Base-by-base conservation (phyloP, 1,140 invertebrate species). In the Saccostrea cuccullata region DNA sequence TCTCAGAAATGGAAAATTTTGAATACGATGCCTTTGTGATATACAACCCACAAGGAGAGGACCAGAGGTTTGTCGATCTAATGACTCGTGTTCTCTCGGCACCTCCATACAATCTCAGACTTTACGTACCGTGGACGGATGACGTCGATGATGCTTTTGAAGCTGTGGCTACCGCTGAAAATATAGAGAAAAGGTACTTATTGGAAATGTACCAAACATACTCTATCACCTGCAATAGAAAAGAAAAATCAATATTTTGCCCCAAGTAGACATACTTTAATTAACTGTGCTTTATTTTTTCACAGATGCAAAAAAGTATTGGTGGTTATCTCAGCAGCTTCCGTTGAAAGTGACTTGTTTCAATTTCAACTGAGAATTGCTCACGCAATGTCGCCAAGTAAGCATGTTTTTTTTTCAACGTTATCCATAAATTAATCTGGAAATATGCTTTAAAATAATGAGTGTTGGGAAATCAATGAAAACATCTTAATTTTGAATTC, bases 11-110 rank as follows among this genome's bases (percentile, higher is more conserved):
- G 55, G 20, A 56, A 17, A 84, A n/a, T 11, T 84, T 55, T 56
- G 82, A 84, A n/a, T 85, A 85, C 26, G 84, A 85, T 23, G 84
- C 84, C 12, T 85, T 60, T 64, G 56, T 85, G 15, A 85, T 85
- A 8, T 85, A 85, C 56, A 85, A 85, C 11, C 84, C 84, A 23
- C 55, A 64, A n/a, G 84, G 84, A 36, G 4, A 58, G 56, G 84
- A 85, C 26, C 84, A 60, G 55, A 56, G 60, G 17, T 85, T 85
- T 26, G 84, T 85, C 30, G 17, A 30, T 36, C 26, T 56, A 1
- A 85, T 85, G 84, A 64, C 55, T n/a, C 13, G 36, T 0, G 84
- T 85, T 6, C 58, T 85, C 2, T n/a, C 26, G 4, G n/a, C 84
- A 4, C 26, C 84, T 23, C 84, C 84, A 30, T 85, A 85, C 17